Conservation (phyloP, 1,140 invertebrate genomes). For the Heliconius hewitsoni region DNA sequence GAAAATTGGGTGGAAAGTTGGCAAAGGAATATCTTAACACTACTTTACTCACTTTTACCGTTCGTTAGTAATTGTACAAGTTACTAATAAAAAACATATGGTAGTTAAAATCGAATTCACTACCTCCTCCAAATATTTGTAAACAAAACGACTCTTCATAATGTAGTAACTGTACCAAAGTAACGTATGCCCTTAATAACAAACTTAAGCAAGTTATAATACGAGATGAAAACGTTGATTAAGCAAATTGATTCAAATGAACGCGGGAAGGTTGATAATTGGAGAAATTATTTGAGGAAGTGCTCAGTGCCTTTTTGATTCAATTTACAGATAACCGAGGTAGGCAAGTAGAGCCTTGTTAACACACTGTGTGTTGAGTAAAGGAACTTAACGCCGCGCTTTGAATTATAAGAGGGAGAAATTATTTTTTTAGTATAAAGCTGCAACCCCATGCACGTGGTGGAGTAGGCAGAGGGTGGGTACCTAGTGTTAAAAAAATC, state of each 20-base stretch:
- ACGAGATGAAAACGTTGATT: conserved; percentile 10
- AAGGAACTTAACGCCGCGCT: not conserved
- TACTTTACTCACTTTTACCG: too few relatives aligned
- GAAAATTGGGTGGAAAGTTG: too few relatives aligned
- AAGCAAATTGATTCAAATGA: conserved; percentile 11
- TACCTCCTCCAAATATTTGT: not conserved
- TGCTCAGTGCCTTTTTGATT: not conserved
- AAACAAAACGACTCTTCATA: not conserved
- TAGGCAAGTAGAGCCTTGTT: too few relatives aligned
- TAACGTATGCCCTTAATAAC: not conserved
- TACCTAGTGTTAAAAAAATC: too few relatives aligned
- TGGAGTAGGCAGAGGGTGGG: too few relatives aligned
- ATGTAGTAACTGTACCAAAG: not conserved
- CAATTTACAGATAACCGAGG: not conserved
- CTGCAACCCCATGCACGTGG: not conserved
- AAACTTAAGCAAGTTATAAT: conserved; percentile 5
- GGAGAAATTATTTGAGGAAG: not conserved
- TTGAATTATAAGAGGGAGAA: not conserved
- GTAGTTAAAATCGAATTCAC: not conserved
- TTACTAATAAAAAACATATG: not conserved
- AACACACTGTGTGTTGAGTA: not conserved
- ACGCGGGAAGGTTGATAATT: not conserved
- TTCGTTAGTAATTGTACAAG: not conserved
- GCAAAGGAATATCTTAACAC: too few relatives aligned
- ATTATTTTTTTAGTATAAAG: too few relatives aligned